A percentile compares a stretch with the other conserved stretches of the same genome.
phyloP scores from a whole-genome alignment of 2,113 vertebrate species.

The Ameiurus melas region DNA sequence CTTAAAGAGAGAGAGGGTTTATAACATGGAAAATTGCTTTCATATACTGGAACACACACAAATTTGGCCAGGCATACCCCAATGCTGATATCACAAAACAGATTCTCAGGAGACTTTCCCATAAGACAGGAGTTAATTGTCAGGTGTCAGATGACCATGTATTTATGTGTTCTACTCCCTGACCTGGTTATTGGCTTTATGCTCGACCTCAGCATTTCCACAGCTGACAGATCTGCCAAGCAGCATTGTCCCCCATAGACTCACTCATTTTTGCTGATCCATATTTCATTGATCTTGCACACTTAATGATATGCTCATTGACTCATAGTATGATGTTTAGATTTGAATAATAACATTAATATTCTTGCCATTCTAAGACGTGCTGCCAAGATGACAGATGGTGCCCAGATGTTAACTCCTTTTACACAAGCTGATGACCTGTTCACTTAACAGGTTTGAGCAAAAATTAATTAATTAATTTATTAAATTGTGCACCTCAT shows the following conservation, averaged over 20 bases:
- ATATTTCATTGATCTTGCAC: constrained; percentile 46
- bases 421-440: constrained; percentile 6
- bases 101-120: neutral
- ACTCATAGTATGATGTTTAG: constrained; percentile 3
- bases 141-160: constrained; percentile 23
- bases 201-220: constrained; percentile 34
- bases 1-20: neutral
- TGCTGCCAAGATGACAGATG: constrained; percentile 18
- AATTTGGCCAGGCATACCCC: too few species aligned
- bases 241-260: constrained; percentile 29
- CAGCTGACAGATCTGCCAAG: constrained; percentile 43
- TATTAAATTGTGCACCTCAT: neutral
- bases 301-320: constrained; percentile 30
- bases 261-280: constrained; percentile 37
- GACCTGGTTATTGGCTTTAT: constrained; percentile 22
- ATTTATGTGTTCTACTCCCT: constrained; percentile 26
- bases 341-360: constrained; percentile 32
- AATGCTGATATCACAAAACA: constrained; percentile 14
- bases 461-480: too few species aligned
- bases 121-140: neutral
- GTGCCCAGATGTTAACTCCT: neutral
- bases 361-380: neutral
- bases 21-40: neutral
- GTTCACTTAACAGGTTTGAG: neutral
- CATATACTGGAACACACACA: neutral